These are phyloP conservation scores for Blastobasis adustella DNA, from an alignment of 2,888 invertebrate genomes.

Conservation along the genomic window DNA sequence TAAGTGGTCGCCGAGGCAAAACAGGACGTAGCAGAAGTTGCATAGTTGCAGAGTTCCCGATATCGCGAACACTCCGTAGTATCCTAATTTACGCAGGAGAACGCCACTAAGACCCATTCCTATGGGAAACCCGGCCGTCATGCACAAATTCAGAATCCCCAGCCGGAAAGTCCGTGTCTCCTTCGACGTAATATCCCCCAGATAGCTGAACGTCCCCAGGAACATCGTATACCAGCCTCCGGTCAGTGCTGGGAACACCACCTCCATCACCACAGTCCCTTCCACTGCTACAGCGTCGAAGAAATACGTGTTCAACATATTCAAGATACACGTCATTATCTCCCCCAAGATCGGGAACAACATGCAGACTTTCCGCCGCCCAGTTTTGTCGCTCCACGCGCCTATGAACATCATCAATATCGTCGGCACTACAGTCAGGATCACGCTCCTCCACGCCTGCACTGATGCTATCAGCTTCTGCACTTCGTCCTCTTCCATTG, in stretches of 20 bases:
- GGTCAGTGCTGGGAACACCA: constrained; percentile 65
- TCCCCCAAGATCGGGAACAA: constrained; percentile 73
- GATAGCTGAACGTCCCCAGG: constrained; percentile 75
- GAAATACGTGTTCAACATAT: constrained; percentile 71
- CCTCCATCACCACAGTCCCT: constrained; percentile 68
- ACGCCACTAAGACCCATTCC: constrained; percentile 63
- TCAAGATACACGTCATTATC: constrained; percentile 61
- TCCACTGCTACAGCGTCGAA: constrained; percentile 71
- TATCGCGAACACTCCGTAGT: constrained; percentile 69
- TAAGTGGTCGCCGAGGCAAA: constrained; percentile 56
- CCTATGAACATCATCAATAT: constrained; percentile 75
- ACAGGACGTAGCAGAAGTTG: constrained; percentile 62
- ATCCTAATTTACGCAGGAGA: constrained; percentile 54
- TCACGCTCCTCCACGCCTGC: constrained; percentile 70
- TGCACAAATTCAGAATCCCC: constrained; percentile 67
- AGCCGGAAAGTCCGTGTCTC: constrained; percentile 76
- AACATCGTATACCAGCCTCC: constrained; percentile 76
- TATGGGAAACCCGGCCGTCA: constrained; percentile 65
- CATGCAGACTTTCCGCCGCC: constrained; percentile 75
- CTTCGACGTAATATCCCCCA: constrained; percentile 73
- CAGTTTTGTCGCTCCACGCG: constrained; percentile 77
- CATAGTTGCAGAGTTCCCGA: constrained; percentile 51
- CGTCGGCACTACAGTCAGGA: constrained; percentile 71
- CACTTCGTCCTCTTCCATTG: constrained; percentile 78
- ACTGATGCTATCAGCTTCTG: constrained; percentile 74